A percentile compares a stretch with the other conserved stretches of the same genome.
These are phyloP conservation scores for Hybos culiciformis DNA, from an alignment of 2,888 invertebrate genomes.

Conservation along the genomic window DNA sequence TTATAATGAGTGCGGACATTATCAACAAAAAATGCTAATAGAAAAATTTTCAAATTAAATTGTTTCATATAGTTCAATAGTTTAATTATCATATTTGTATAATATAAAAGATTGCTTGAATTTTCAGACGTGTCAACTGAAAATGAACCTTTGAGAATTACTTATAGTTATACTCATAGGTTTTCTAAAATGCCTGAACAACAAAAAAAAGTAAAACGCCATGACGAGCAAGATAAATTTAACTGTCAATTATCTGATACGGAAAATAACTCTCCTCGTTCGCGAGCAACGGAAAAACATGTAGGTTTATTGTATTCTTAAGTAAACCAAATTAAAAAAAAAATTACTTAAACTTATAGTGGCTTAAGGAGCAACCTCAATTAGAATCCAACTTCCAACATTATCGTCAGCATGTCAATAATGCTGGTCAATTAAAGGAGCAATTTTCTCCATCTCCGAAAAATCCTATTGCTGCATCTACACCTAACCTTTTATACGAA, in stretches of 20 bases:
- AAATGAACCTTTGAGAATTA: slow-evolving; percentile 41
- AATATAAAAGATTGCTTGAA: neutral
- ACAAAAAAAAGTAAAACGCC: slow-evolving; percentile 12
- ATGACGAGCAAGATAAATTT: slow-evolving; percentile 9
- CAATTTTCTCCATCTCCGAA: slow-evolving; percentile 27
- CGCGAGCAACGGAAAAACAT: slow-evolving; percentile 29
- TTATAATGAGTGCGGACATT: no score
- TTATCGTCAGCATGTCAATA: no score
- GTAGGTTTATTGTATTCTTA: slow-evolving; percentile 13
- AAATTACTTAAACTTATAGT: slow-evolving; percentile 11
- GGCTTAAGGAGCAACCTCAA: slow-evolving; percentile 42
- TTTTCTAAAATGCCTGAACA: slow-evolving; percentile 41
- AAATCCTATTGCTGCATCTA: slow-evolving; percentile 30
- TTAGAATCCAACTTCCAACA: no score
- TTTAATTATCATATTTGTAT: no score
- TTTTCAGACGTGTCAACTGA: slow-evolving; percentile 43
- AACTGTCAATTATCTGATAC: slow-evolving; percentile 31
- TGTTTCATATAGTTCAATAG: no score
- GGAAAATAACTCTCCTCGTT: slow-evolving; percentile 35
- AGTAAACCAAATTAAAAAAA: neutral
- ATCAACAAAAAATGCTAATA: no score
- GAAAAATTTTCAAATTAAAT: no score
- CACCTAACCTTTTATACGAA: slow-evolving; percentile 29
- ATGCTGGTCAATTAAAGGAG: slow-evolving; percentile 30
- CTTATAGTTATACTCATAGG: slow-evolving; percentile 39